Evolutionary conservation across 2,888 invertebrate genomes (phyloP).

Genomic region (Falcaria lacertinaria): DNA sequence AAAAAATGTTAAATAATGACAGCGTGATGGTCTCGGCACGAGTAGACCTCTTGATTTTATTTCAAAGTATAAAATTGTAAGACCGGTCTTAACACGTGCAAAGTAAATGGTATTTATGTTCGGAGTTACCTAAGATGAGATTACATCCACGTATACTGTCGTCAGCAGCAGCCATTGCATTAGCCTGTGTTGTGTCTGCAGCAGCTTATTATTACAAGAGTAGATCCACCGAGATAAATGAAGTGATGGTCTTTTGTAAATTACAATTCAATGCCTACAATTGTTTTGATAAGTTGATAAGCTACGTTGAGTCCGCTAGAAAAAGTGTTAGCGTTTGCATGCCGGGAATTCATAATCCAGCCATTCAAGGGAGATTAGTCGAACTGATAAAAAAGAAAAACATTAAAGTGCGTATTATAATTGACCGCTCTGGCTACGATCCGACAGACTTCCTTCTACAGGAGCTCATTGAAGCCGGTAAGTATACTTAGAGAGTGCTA

Average conservation of each 20-base stretch:
- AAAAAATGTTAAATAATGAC: conserved; percentile 10
- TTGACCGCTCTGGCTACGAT: conserved; percentile 60
- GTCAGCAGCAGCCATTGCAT: conserved; percentile 59
- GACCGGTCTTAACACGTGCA: conserved; percentile 39
- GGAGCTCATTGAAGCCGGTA: conserved; percentile 66
- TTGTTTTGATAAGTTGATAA: conserved; percentile 68
- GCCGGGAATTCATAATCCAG: conserved; percentile 71
- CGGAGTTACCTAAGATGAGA: conserved; percentile 65
- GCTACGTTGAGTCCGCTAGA: conserved; percentile 63
- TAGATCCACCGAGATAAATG: conserved; percentile 57
- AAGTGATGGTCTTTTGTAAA: conserved; percentile 76
- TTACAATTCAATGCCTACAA: conserved; percentile 66
- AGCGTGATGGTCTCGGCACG: conserved; percentile 28
- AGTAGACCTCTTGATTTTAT: conserved; percentile 58
- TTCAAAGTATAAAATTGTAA: conserved; percentile 51
- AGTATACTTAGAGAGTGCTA: conserved; percentile 17
- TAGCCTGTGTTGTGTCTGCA: conserved; percentile 65
- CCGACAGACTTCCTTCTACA: conserved; percentile 60
- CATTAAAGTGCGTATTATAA: conserved; percentile 59
- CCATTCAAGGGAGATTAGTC: conserved; percentile 64
- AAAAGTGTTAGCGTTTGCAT: conserved; percentile 63
- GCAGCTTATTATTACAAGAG: conserved; percentile 66
- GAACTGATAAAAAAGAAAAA: conserved; percentile 54
- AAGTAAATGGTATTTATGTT: conserved; percentile 49
- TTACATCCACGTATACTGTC: conserved; percentile 56